Evolutionary conservation across 2,797 vertebrate genomes (phyloP), one percentile per base, ranked within the genome.

Genomic region (Alectoris magna): DNA sequence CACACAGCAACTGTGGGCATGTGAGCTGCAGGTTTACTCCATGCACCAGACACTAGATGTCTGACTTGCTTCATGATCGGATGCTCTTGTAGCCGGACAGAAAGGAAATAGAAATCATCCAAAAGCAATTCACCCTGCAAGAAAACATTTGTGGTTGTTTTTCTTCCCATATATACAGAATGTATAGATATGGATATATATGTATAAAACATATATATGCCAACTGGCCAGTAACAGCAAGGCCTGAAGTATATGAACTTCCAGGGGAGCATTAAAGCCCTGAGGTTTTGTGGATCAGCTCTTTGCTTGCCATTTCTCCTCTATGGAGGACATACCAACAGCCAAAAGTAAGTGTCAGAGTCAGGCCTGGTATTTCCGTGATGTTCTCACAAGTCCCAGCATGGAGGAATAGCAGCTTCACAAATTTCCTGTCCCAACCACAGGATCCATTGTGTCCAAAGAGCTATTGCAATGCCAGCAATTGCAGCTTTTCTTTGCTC

Each of bases 41-140:
- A 64, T 4, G 48, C 70, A 58, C 43, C 24, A 71, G 59, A 86
- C 88, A 88, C 77, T 91, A 91, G 91, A 80, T 91, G 84, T 93
- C 93, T 79, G 81, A 86, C 84, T 94, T 4, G 64, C 88, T 79
- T 88, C 93, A 55, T 11, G 38, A 29, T 53, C 43, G 22, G 27
- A 79, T 34, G 12, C 3, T 31, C 43, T 63, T 63, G 21, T 8
- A 73, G 68, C 41, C 58, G 31, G 68, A 58, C 4, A 31, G 31
- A 82, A 74, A 34, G 46, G 9, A 38, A 79, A 48, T 10, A 4
- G 19, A 19, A 84, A 43, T 3, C 3, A 34, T 58, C 53, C 38
- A 19, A 49, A 24, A 18, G 26, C 22, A 67, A 38, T 51, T 70
- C 23, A 51, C 16, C 29, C 29, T 15, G 12, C 53, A 74, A 62